Conservation (phyloP, 1,140 invertebrate species). For the Odontomachus brunneus region DNA sequence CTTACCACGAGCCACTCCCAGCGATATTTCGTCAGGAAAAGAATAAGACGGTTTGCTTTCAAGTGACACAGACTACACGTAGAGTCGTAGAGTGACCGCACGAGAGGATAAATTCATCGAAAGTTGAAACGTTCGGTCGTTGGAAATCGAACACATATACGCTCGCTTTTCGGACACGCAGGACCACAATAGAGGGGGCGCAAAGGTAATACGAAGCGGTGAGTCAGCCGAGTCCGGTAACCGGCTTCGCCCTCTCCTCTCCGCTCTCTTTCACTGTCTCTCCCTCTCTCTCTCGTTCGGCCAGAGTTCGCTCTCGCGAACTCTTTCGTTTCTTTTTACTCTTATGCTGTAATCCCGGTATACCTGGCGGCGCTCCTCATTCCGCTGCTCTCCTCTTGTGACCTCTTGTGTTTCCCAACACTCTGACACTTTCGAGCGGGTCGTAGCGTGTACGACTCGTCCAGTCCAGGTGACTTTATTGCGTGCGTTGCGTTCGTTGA, state of each 20-base stretch:
- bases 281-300: constrained; percentile 9
- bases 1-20: too few relatives aligned
- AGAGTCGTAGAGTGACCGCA: too few relatives aligned
- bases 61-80: too few relatives aligned
- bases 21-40: too few relatives aligned
- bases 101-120: background rate
- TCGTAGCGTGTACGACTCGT: constrained; percentile 43
- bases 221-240: constrained; percentile 69
- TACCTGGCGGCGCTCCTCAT: constrained; percentile 1
- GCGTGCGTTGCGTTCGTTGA: constrained; percentile 55
- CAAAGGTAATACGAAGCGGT: constrained; percentile 55
- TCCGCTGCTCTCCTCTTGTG: constrained; percentile 30
- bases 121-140: background rate
- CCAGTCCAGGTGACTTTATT: constrained; percentile 55
- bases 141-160: background rate
- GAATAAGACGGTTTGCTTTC: too few relatives aligned
- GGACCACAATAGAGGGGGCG: constrained; percentile 63
- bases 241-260: constrained; percentile 62
- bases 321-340: constrained; percentile 43
- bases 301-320: background rate
- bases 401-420: constrained; percentile 62
- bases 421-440: constrained; percentile 68
- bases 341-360: constrained; percentile 26
- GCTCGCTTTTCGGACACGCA: constrained; percentile 54
- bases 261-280: constrained; percentile 36